Evolutionary conservation across 1,140 invertebrate genomes (phyloP).

Genomic region (Bombus impatiens): DNA sequence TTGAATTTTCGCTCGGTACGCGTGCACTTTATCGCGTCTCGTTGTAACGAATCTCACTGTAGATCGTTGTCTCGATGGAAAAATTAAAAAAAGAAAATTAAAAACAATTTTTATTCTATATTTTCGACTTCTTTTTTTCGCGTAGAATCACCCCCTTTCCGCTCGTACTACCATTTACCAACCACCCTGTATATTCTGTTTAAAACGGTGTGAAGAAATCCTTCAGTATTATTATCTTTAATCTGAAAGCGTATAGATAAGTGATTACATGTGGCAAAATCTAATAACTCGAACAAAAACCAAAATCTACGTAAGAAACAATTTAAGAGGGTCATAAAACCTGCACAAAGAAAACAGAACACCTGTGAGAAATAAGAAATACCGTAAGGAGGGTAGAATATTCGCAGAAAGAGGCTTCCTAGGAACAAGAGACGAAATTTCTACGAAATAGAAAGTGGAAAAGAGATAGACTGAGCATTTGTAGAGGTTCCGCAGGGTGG

Average conservation of each 20-base stretch:
- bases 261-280: too few relatives aligned
- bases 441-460: background rate
- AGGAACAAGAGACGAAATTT: background rate
- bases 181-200: background rate
- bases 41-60: too few relatives aligned
- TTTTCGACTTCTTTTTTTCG: too few relatives aligned
- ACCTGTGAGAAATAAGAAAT: background rate
- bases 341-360: background rate
- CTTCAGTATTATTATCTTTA: background rate
- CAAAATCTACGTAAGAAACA: background rate
- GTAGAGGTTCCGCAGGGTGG: constrained; percentile 35
- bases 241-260: background rate
- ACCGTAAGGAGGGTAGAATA: background rate
- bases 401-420: background rate
- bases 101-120: too few relatives aligned
- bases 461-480: background rate
- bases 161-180: too few relatives aligned
- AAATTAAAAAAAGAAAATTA: too few relatives aligned
- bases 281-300: background rate
- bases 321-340: background rate
- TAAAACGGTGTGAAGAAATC: background rate
- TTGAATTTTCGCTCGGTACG: too few relatives aligned
- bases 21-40: too few relatives aligned
- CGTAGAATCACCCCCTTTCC: too few relatives aligned
- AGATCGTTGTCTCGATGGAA: too few relatives aligned